Percentiles rank a stretch among this genome's conserved stretches.
These are phyloP conservation scores for Nannoperca australis DNA, from an alignment of 2,797 vertebrate genomes.

Conservation along the genomic window DNA sequence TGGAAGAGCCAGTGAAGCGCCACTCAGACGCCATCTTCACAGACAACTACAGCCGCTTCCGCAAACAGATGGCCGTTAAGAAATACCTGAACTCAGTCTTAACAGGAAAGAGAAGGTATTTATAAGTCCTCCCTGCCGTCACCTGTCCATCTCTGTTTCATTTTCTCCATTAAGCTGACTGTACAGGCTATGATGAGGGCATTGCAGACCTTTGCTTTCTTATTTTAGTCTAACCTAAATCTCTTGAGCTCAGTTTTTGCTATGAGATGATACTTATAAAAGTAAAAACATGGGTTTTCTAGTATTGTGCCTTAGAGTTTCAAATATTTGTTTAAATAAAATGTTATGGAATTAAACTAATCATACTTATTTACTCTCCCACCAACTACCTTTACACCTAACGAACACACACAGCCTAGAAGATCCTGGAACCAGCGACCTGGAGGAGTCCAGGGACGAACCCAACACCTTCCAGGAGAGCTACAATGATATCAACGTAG, in stretches of 20 bases:
- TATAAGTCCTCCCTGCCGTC: neutral
- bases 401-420: constrained; percentile 81
- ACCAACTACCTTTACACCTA: neutral
- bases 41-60: constrained; percentile 96
- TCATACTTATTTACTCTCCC: neutral
- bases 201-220: neutral
- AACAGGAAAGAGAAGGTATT: constrained; percentile 94
- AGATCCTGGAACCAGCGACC: constrained; percentile 84
- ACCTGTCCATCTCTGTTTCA: neutral
- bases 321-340: neutral
- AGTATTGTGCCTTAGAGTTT: neutral
- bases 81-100: constrained; percentile 96
- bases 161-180: neutral
- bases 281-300: neutral
- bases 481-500: constrained; percentile 87
- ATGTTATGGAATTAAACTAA: neutral
- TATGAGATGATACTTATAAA: neutral
- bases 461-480: constrained; percentile 88
- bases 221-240: neutral
- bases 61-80: constrained; percentile 97
- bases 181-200: no score
- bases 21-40: constrained; percentile 97
- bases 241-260: neutral
- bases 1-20: constrained; percentile 92
- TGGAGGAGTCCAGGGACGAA: constrained; percentile 88